phyloP scores from a whole-genome alignment of 2,113 vertebrate genomes.

The Meleagris gallopavo region DNA sequence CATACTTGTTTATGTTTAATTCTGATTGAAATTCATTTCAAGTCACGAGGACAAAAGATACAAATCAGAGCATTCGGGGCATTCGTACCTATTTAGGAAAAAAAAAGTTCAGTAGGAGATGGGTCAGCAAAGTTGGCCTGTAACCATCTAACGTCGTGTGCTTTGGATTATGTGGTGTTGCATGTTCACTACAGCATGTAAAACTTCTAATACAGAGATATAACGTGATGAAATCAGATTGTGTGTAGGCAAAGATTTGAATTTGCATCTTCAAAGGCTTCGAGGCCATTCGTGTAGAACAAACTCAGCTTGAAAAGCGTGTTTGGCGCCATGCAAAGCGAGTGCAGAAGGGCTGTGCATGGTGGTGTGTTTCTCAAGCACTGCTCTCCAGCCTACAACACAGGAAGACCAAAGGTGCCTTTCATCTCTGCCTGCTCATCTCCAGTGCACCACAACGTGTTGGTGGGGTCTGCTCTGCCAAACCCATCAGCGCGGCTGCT shows the following conservation, averaged over 20 bases:
- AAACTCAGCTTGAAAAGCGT: not conserved
- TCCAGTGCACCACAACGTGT: fast-evolving
- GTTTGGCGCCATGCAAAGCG: fast-evolving
- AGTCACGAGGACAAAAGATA: not conserved
- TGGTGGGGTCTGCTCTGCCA: not conserved
- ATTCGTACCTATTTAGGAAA: not conserved
- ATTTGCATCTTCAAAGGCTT: not conserved
- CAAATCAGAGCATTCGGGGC: not conserved
- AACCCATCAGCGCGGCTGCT: not conserved
- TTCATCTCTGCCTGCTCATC: not conserved
- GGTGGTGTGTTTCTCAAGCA: fast-evolving
- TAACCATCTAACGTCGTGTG: not conserved
- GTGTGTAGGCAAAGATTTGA: not conserved
- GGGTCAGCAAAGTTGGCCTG: not conserved
- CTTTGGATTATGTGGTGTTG: not conserved
- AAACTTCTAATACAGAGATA: not conserved
- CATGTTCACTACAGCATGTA: not conserved
- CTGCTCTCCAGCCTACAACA: fast-evolving
- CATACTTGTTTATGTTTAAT: not conserved
- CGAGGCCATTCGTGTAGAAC: not conserved
- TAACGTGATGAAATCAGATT: not conserved
- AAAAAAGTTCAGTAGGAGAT: not conserved
- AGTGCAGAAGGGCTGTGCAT: not conserved
- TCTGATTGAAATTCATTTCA: not conserved
- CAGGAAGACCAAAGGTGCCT: fast-evolving